Evolutionary conservation across 2,888 invertebrate genomes (phyloP).

Genomic region (Patella depressa): DNA sequence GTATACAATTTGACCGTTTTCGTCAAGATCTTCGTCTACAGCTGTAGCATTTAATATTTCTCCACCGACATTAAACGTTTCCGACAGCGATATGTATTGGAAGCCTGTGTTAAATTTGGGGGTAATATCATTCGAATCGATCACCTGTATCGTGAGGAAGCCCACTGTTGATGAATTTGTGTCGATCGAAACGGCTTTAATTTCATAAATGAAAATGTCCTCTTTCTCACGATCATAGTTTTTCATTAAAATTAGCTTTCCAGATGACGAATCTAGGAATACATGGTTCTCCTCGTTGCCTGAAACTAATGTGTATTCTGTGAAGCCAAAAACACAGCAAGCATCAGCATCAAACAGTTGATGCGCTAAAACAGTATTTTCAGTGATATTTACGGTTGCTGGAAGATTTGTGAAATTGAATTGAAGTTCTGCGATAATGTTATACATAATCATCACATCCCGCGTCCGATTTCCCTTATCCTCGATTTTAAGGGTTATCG

Average conservation of each 20-base stretch:
- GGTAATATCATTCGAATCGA: conserved; percentile 52
- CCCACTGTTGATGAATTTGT: conserved; percentile 30
- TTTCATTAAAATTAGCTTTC: conserved; percentile 40
- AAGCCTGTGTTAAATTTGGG: conserved; percentile 42
- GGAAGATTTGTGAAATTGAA: neutral
- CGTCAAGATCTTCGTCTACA: conserved; percentile 49
- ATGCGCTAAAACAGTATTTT: neutral
- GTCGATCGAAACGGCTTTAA: conserved; percentile 36
- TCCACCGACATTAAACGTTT: conserved; percentile 33
- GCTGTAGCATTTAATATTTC: conserved; percentile 41
- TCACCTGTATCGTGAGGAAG: conserved; percentile 40
- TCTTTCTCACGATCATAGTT: conserved; percentile 45
- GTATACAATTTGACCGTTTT: conserved; percentile 49
- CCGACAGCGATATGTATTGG: conserved; percentile 40
- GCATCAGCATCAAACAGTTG: neutral
- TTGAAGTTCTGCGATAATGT: conserved; percentile 30
- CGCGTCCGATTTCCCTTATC: conserved; percentile 38
- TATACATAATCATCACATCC: conserved; percentile 40
- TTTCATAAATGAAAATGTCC: conserved; percentile 28
- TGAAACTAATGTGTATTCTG: conserved; percentile 88
- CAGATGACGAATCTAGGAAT: conserved; percentile 32
- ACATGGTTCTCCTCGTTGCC: conserved; percentile 79
- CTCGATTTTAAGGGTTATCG: conserved; percentile 37
- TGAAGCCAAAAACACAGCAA: neutral
- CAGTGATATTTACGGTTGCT: neutral